Evolutionary conservation across 1,140 invertebrate genomes (phyloP).

Genomic region (Calliopsis andreniformis): DNA sequence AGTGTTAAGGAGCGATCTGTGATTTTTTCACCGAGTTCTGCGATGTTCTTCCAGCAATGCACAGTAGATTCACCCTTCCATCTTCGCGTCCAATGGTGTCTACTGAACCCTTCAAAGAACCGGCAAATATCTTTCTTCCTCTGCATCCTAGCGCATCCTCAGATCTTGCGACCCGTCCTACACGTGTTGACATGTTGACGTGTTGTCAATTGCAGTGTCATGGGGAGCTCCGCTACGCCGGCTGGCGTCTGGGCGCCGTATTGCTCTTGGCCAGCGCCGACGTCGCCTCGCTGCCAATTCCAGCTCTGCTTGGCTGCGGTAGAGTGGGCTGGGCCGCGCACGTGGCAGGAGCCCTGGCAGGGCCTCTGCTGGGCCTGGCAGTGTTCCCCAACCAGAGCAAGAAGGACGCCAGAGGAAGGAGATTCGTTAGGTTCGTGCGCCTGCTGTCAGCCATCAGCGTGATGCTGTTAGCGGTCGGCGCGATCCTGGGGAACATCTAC

Average conservation of each 20-base stretch:
- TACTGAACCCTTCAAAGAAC: no score
- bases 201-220: constrained; percentile 81
- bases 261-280: constrained; percentile 84
- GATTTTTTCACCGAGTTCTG: no score
- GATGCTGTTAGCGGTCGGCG: constrained; percentile 75
- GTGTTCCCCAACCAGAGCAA: constrained; percentile 83
- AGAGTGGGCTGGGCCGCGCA: constrained; percentile 91
- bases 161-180: no score
- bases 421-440: constrained; percentile 77
- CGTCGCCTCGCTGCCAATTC: constrained; percentile 79
- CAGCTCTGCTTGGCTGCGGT: constrained; percentile 75
- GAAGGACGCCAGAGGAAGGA: constrained; percentile 75
- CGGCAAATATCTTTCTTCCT: no score
- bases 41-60: no score
- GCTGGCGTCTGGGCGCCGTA: constrained; percentile 83
- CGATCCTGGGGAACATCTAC: constrained; percentile 78
- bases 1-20: no score
- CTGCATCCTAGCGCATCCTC: no score
- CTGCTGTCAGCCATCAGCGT: constrained; percentile 75
- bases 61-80: no score
- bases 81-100: no score
- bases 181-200: neutral
- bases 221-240: constrained; percentile 83
- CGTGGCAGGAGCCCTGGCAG: constrained; percentile 89
- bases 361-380: constrained; percentile 90